Evolutionary conservation across 2,113 vertebrate genomes (phyloP).

Genomic region (Nannospalax galili): DNA sequence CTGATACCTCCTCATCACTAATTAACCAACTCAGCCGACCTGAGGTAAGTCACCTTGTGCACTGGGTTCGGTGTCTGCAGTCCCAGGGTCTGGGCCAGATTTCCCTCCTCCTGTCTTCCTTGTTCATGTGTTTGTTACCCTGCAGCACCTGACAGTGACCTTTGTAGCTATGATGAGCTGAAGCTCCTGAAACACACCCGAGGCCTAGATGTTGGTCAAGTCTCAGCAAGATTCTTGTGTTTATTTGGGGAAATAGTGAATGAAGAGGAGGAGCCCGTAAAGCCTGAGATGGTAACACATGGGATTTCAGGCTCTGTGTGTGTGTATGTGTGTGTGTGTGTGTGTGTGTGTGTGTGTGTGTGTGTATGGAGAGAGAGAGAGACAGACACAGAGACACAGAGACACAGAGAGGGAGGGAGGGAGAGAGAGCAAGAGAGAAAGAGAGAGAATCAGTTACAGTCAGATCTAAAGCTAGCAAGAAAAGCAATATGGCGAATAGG

Average conservation of each 20-base stretch:
- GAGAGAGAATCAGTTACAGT: background rate
- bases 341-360: too few species aligned
- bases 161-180: background rate
- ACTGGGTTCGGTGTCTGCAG: fast-evolving
- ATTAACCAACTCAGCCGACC: background rate
- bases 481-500: background rate
- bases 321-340: too few species aligned
- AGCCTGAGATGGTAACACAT: fast-evolving
- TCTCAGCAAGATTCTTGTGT: background rate
- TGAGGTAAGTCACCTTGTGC: background rate
- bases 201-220: background rate
- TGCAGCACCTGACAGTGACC: background rate
- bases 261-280: background rate
- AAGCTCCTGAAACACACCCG: background rate
- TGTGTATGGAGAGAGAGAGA: too few species aligned
- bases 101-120: background rate
- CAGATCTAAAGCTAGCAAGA: background rate
- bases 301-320: background rate
- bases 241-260: background rate
- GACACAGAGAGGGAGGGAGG: too few species aligned
- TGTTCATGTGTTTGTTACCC: background rate
- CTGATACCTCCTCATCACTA: background rate
- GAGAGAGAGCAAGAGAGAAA: too few species aligned
- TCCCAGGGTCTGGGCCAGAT: background rate
- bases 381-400: too few species aligned